phyloP scores from a whole-genome alignment of 2,113 vertebrate genomes.

The Gadus chalcogrammus region DNA sequence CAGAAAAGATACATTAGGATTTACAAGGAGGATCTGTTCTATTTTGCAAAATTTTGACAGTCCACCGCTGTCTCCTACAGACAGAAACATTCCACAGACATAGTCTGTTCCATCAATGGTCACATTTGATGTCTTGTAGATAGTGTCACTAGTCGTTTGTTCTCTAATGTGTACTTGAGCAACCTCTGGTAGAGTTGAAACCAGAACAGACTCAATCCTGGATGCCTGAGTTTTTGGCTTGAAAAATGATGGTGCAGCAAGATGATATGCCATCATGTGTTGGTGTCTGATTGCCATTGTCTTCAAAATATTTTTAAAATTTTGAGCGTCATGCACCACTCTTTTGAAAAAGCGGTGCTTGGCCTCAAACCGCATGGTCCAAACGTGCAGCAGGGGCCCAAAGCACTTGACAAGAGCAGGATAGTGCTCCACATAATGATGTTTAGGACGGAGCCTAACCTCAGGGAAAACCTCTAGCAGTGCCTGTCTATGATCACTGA shows the following conservation, averaged over 20 bases:
- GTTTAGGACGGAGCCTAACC: constrained; percentile 18
- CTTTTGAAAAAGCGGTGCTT: constrained; percentile 15
- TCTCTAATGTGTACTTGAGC: too few species aligned
- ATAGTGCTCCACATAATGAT: constrained; percentile 26
- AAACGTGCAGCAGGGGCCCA: constrained; percentile 25
- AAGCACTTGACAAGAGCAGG: constrained; percentile 16
- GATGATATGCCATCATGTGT: constrained; percentile 11
- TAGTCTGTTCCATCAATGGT: constrained; percentile 26
- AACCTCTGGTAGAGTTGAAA: constrained; percentile 14
- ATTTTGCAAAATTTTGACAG: constrained; percentile 19
- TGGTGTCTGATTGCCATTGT: constrained; percentile 21
- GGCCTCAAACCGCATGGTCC: constrained; percentile 18
- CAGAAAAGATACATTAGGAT: constrained; percentile 12
- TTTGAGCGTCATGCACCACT: constrained; percentile 16
- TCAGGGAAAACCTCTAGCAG: constrained; percentile 17
- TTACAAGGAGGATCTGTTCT: constrained; percentile 24
- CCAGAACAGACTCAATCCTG: neutral
- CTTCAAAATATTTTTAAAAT: constrained; percentile 26
- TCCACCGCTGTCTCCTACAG: constrained; percentile 12
- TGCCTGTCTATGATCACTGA: constrained; percentile 15
- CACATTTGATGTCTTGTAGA: constrained; percentile 4
- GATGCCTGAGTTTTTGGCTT: too few species aligned
- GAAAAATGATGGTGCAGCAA: neutral
- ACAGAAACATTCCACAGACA: constrained; percentile 28
- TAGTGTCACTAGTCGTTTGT: too few species aligned